Evolutionary conservation across 1,140 invertebrate genomes (phyloP), one percentile per base, ranked within the genome.

Genomic region (Pachypeltis micranthus): DNA sequence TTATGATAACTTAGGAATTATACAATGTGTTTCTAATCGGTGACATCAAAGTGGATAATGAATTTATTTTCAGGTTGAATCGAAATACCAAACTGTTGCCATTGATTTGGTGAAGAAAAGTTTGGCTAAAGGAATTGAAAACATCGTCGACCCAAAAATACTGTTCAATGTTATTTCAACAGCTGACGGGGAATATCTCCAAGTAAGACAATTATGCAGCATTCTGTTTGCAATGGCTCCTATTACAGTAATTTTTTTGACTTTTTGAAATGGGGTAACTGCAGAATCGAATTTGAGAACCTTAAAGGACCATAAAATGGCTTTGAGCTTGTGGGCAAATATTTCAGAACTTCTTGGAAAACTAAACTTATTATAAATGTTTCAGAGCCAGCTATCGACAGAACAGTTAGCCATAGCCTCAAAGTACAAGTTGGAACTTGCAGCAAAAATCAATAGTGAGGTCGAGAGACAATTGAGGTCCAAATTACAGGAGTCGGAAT

Each of bases 381-480:
- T 70, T n/a, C 66, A 79, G 77, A 69, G 71, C 27, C 64, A 71
- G 19, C 65, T 79, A 28, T 75, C 73, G 12, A 47, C 66, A 2
- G 70, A 75, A 0, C 78, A 80, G 72, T 59, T 67, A 3, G 44
- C 63, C 1, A 58, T 68, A 0, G 62, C 79, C 25, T 69, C 72
- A 57, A 68, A 74, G 2, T 75, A 78, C 60, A 68, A 68, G 16
- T 23, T 66, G 19, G 72, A 70, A 57, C 65, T 73, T 19, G 70
- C 67, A 14, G 72, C 73, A 4, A 67, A 69, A 61, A 59, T 73
- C 0, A 66, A 76, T 16, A 65, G 74, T 57, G 69, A 75, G 58
- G 62, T 66, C 19, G 21, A 64, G 19, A 56, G 0, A 62, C 71
- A 61, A 68, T 74, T 44, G 68, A 61, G 77, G 1, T 66, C 70